Evolutionary conservation across 2,113 vertebrate genomes (phyloP).

Genomic region (human): GRCh38 chr17:28642001-28642500

Average conservation of each 20-base stretch:
- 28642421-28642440: too few species aligned
- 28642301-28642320: slow-evolving; percentile 92
- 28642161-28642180: background rate
- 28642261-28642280: slow-evolving; percentile 88
- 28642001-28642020: slow-evolving; percentile 86
- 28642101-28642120: background rate
- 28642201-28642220: background rate
- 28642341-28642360: slow-evolving; percentile 22
- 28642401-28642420: too few species aligned
- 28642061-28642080: slow-evolving; percentile 94
- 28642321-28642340: slow-evolving; percentile 90
- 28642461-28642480: too few species aligned
- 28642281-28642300: slow-evolving; percentile 97
- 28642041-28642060: slow-evolving; percentile 92
- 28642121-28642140: background rate
- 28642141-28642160: background rate
- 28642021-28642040: slow-evolving; percentile 89
- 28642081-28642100: background rate
- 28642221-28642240: background rate
- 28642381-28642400: too few species aligned
- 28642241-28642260: background rate
- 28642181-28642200: slow-evolving; percentile 1
- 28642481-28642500: too few species aligned
- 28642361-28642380: background rate
- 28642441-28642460: too few species aligned